Evolutionary conservation across 2,113 vertebrate genomes (phyloP).

Genomic region (Oxyura jamaicensis): DNA sequence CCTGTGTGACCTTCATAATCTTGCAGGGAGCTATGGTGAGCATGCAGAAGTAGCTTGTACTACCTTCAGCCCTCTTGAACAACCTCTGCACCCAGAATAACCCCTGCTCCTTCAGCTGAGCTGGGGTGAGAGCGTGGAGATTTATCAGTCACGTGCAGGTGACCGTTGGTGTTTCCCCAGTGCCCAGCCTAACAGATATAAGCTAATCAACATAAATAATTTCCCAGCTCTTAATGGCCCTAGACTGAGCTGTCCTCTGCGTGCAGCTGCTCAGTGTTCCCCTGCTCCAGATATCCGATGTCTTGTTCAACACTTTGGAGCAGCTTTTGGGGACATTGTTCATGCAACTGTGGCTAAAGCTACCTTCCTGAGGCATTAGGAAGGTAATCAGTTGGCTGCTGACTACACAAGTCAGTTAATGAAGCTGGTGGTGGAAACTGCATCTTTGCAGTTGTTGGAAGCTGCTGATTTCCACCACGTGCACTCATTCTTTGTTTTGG

Average conservation of each 20-base stretch:
- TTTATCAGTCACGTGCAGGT: background rate
- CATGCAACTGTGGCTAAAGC: background rate
- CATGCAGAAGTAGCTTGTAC: background rate
- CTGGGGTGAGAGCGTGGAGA: no score
- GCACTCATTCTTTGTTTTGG: background rate
- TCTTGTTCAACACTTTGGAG: background rate
- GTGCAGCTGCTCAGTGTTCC: background rate
- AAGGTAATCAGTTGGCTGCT: background rate
- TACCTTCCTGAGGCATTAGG: background rate
- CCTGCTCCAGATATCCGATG: background rate
- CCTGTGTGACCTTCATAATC: background rate
- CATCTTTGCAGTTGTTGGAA: background rate
- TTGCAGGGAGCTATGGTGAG: background rate
- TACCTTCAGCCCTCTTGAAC: background rate
- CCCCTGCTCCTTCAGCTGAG: background rate
- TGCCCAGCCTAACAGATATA: no score
- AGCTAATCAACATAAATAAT: background rate
- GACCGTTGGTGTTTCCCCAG: background rate
- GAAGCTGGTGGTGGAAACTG: background rate
- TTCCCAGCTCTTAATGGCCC: background rate
- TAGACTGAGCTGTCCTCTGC: background rate
- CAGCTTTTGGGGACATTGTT: background rate
- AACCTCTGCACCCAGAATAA: background rate
- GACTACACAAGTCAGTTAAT: background rate
- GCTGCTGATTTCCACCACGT: background rate